phyloP scores from a whole-genome alignment of 2,888 invertebrate species.

The Sinelater perroti region DNA sequence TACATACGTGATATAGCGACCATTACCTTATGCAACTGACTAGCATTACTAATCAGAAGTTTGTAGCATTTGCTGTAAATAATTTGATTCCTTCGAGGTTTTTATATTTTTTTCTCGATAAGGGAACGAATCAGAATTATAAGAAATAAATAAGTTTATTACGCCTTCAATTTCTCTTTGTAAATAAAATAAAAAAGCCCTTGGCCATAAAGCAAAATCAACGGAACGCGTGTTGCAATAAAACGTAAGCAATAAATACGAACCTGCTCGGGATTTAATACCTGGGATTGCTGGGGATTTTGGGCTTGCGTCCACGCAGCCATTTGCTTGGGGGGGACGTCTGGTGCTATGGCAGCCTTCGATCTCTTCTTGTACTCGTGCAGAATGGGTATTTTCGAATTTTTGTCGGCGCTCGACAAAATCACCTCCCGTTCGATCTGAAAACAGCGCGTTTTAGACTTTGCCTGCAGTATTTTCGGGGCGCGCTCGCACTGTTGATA shows the following conservation, averaged over 20 bases:
- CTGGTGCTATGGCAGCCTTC: slow-evolving; percentile 75
- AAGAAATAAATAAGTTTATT: too few species aligned
- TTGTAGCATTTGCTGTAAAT: too few species aligned
- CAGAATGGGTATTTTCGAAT: slow-evolving; percentile 79
- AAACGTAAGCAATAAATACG: neutral
- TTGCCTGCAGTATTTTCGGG: too few species aligned
- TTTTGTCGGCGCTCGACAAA: slow-evolving; percentile 77
- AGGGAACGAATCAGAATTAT: too few species aligned
- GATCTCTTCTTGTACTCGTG: slow-evolving; percentile 74
- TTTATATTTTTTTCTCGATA: too few species aligned
- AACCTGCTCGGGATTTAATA: slow-evolving; percentile 57
- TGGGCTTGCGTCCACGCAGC: slow-evolving; percentile 74
- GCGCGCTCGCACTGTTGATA: too few species aligned
- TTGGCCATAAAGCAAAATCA: too few species aligned
- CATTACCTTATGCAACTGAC: neutral
- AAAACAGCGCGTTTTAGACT: too few species aligned
- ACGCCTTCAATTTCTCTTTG: too few species aligned
- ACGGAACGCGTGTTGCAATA: too few species aligned
- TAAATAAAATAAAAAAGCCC: too few species aligned
- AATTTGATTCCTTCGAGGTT: too few species aligned
- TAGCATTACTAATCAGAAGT: neutral
- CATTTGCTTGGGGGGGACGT: slow-evolving; percentile 77
- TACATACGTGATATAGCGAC: slow-evolving; percentile 1
- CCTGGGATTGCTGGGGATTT: slow-evolving; percentile 50
- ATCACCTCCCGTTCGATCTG: slow-evolving; percentile 85